Percentiles rank a stretch among this genome's conserved stretches.
Conservation (phyloP, 2,888 invertebrate species). For the Cephus nigrinus region DNA sequence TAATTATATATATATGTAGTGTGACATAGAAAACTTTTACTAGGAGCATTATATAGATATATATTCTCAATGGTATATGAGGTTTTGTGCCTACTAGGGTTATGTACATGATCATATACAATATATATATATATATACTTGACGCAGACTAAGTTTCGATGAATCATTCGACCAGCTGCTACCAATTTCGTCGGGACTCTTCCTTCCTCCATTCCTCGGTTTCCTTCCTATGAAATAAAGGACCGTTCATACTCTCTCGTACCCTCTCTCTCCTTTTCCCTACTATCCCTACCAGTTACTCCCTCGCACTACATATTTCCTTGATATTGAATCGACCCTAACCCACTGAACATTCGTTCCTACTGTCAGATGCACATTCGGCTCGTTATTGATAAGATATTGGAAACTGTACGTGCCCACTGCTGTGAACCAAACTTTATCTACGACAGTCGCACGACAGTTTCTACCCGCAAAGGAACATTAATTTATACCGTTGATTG, state of each 20-base stretch:
- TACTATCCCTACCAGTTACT: neutral
- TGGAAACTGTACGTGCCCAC: neutral
- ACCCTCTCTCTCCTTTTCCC: neutral
- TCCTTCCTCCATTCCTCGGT: neutral
- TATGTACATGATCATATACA: neutral
- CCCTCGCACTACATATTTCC: neutral
- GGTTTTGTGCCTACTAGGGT: neutral
- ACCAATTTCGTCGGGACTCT: neutral
- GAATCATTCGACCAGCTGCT: constrained; percentile 7
- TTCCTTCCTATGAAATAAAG: neutral
- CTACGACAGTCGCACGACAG: neutral
- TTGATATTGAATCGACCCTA: constrained; percentile 7
- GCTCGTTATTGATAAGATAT: constrained; percentile 10
- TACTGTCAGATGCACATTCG: constrained; percentile 7
- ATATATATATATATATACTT: neutral
- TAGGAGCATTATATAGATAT: neutral
- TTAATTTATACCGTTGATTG: neutral
- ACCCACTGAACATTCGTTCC: constrained; percentile 1
- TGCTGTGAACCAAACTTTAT: neutral
- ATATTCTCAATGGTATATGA: neutral
- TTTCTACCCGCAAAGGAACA: neutral
- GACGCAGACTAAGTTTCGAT: neutral
- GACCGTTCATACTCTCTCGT: neutral
- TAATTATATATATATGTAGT: too few relatives aligned
- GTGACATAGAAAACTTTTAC: neutral